phyloP scores from a whole-genome alignment of 2,113 vertebrate genomes.

The Lasiurus cinereus region DNA sequence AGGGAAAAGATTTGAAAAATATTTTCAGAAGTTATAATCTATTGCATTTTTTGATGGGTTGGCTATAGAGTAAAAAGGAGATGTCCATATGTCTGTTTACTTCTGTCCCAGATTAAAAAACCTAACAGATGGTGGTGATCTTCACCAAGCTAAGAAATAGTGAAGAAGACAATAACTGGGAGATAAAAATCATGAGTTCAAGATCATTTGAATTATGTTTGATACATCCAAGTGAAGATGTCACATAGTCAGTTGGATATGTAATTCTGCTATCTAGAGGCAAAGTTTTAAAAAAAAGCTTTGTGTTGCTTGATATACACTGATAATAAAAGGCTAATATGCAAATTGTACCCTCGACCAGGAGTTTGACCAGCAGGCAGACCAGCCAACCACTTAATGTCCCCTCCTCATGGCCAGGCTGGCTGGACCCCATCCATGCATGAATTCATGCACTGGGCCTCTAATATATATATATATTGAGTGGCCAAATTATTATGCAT shows the following conservation, averaged over 20 bases:
- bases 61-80: not conserved
- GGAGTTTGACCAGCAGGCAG: too few species aligned
- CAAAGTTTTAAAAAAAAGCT: not conserved
- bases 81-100: not conserved
- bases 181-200: not conserved
- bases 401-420: too few species aligned
- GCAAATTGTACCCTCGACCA: too few species aligned
- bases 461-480: too few species aligned
- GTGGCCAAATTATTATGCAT: too few species aligned
- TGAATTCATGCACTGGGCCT: too few species aligned
- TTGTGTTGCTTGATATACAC: not conserved
- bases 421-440: too few species aligned
- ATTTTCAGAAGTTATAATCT: not conserved
- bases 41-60: not conserved
- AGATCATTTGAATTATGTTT: not conserved
- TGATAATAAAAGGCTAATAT: too few species aligned
- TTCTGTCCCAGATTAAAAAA: not conserved
- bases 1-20: not conserved
- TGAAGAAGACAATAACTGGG: not conserved
- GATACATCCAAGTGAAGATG: not conserved
- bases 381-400: too few species aligned
- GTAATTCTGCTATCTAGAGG: not conserved
- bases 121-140: constrained; percentile 47
- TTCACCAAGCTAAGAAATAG: constrained; percentile 26
- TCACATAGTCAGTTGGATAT: not conserved